Conservation (phyloP, 2,797 vertebrate genomes). For the Silurus lanzhouensis region DNA sequence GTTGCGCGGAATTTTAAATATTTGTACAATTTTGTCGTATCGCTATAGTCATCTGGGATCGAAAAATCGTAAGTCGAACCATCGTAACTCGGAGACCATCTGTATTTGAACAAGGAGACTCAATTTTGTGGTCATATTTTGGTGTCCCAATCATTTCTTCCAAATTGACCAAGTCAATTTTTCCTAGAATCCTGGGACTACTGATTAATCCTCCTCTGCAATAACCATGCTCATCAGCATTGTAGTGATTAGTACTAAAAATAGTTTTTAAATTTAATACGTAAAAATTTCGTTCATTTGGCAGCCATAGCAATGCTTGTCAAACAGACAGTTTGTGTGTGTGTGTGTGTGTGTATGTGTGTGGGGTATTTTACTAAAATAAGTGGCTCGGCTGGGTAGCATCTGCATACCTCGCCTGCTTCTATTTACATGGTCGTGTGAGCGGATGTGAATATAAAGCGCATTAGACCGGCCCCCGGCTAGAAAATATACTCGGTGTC, state of each 20-base stretch:
- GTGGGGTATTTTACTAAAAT: slow-evolving; percentile 43
- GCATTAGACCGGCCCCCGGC: slow-evolving; percentile 61
- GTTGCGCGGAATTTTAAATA: too few species aligned
- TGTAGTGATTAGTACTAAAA: background rate
- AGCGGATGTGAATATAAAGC: slow-evolving; percentile 70
- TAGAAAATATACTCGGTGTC: slow-evolving; percentile 70
- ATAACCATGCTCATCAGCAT: background rate
- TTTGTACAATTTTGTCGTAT: too few species aligned
- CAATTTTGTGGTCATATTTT: too few species aligned
- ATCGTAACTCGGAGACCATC: too few species aligned
- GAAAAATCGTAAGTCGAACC: too few species aligned
- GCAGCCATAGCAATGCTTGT: background rate
- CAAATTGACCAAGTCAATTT: too few species aligned
- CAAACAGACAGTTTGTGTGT: background rate
- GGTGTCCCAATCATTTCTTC: too few species aligned
- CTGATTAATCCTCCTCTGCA: background rate
- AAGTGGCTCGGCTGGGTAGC: slow-evolving; percentile 61
- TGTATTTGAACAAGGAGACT: too few species aligned
- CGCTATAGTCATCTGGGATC: too few species aligned
- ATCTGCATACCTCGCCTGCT: slow-evolving; percentile 64
- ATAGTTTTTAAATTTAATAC: background rate
- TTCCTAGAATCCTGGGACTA: background rate
- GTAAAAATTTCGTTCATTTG: background rate
- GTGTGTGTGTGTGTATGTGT: slow-evolving; percentile 1
- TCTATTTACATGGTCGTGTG: slow-evolving; percentile 66